These are phyloP conservation scores for Tetrao urogallus DNA, from an alignment of 2,113 vertebrate genomes.

Conservation along the genomic window DNA sequence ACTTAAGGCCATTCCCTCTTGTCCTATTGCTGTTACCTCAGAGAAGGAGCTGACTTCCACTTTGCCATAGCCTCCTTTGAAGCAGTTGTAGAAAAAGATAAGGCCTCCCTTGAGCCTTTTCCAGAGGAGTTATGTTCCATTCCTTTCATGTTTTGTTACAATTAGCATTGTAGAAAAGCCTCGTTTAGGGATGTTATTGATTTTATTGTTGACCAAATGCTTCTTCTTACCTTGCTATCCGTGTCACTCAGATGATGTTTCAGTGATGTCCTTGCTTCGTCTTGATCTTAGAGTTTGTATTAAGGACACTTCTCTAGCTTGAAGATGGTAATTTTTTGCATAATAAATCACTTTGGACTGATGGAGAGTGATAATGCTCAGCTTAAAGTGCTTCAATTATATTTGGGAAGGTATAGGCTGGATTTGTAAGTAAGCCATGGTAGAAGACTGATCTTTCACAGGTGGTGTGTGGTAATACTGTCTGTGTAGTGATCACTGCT, in stretches of 20 bases:
- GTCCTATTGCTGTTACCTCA: too few species aligned
- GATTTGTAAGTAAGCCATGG: background rate
- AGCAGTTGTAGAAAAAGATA: too few species aligned
- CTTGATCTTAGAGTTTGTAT: background rate
- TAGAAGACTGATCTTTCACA: background rate
- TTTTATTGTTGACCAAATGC: background rate
- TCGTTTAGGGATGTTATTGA: background rate
- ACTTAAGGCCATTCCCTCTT: too few species aligned
- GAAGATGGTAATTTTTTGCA: background rate
- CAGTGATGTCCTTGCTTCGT: accelerated
- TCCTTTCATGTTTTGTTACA: accelerated
- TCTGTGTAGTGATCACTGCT: background rate
- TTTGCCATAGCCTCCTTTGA: too few species aligned
- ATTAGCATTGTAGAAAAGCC: background rate
- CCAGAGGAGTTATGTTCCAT: too few species aligned
- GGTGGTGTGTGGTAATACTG: background rate
- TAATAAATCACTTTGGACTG: background rate
- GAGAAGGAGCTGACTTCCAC: too few species aligned
- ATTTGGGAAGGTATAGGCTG: background rate
- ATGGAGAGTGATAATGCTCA: background rate
- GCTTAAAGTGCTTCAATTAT: background rate
- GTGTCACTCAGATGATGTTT: background rate
- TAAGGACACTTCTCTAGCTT: background rate
- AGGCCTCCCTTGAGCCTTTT: too few species aligned
- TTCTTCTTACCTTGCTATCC: background rate